phyloP scores from a whole-genome alignment of 2,113 vertebrate species.

The Lampris incognitus region DNA sequence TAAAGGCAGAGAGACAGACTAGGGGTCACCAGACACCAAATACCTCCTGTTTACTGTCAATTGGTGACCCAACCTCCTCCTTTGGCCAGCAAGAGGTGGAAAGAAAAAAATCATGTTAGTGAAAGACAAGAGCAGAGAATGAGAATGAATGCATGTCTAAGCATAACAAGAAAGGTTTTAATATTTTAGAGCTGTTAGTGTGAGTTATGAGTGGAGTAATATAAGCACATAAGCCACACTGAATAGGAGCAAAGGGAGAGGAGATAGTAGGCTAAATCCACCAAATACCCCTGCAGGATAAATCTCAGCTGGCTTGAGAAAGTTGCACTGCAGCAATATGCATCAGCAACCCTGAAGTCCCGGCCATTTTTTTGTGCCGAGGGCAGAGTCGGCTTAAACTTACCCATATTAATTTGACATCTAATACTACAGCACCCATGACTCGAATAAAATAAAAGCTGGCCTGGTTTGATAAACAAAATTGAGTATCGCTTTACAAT shows the following conservation, averaged over 20 bases:
- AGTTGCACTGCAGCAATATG: slow-evolving; percentile 20
- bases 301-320: slow-evolving; percentile 20
- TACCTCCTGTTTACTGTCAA: slow-evolving; percentile 84
- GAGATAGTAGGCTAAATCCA: slow-evolving; percentile 61
- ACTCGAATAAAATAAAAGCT: too few species aligned
- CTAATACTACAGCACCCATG: not conserved
- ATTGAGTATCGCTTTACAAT: too few species aligned
- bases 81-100: slow-evolving; percentile 72
- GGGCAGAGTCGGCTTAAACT: not conserved
- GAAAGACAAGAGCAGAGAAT: slow-evolving; percentile 19
- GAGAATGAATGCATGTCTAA: slow-evolving; percentile 29
- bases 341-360: slow-evolving; percentile 12
- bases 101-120: slow-evolving; percentile 66
- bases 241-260: slow-evolving; percentile 49
- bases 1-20: slow-evolving; percentile 7
- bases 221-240: slow-evolving; percentile 50
- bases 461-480: too few species aligned
- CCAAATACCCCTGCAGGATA: slow-evolving; percentile 32
- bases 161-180: slow-evolving; percentile 50
- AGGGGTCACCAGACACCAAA: slow-evolving; percentile 62
- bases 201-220: slow-evolving; percentile 51
- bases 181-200: slow-evolving; percentile 43
- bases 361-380: not conserved
- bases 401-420: not conserved
- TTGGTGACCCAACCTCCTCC: slow-evolving; percentile 77